Evolutionary conservation across 2,113 vertebrate genomes (phyloP).

Genomic region (Poicephalus meyeri): DNA sequence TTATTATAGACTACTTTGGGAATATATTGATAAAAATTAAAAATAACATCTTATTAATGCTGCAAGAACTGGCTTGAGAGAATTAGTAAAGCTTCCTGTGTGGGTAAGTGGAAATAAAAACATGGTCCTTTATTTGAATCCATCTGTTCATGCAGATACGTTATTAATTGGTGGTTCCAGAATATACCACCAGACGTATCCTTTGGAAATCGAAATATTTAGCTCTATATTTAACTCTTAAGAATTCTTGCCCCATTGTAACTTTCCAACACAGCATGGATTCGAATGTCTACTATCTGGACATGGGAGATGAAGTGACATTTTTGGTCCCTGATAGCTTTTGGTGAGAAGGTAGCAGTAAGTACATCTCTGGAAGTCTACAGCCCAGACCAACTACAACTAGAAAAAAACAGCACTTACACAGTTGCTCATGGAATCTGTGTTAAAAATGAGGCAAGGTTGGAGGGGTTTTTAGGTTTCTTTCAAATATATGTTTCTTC

Average conservation of each 20-base stretch:
- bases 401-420: background rate
- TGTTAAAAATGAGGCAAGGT: slow-evolving; percentile 6
- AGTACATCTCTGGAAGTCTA: background rate
- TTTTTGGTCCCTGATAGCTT: slow-evolving; percentile 45
- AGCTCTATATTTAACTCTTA: background rate
- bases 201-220: slow-evolving; percentile 15
- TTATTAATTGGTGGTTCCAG: background rate
- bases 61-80: background rate
- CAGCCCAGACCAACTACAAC: slow-evolving; percentile 13
- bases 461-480: background rate
- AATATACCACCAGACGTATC: background rate
- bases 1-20: slow-evolving; percentile 43
- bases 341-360: slow-evolving; percentile 8
- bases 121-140: background rate
- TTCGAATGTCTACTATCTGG: background rate
- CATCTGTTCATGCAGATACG: background rate
- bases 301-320: slow-evolving; percentile 11
- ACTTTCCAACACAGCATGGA: slow-evolving; percentile 10
- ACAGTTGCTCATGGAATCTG: slow-evolving; percentile 24
- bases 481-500: background rate
- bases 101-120: background rate
- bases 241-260: slow-evolving; percentile 9
- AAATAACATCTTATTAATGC: slow-evolving; percentile 49
- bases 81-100: background rate
- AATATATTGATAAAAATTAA: slow-evolving; percentile 47